Percentiles rank a stretch among this genome's conserved stretches.
phyloP scores from a whole-genome alignment of 2,888 invertebrate species.

The Trypoxylon attenuatum region DNA sequence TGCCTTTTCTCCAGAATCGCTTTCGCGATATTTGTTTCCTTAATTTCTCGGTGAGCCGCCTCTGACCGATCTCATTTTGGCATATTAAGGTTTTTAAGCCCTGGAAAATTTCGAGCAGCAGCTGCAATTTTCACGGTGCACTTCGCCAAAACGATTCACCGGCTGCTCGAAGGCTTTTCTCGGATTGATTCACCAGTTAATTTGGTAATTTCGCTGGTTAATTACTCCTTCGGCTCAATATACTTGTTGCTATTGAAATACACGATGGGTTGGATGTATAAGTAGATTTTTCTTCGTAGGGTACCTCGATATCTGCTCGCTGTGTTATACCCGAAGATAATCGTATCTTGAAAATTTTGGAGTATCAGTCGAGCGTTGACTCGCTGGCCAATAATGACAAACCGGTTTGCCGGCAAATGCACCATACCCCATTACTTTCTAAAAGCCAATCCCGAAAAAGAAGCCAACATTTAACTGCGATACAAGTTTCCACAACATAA shows the following conservation, averaged over 20 bases:
- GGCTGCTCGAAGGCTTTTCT: too few relatives aligned
- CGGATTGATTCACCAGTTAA: too few relatives aligned
- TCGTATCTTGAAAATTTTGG: slow-evolving; percentile 9
- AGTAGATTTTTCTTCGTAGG: background rate
- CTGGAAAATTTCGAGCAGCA: background rate
- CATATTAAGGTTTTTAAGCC: background rate
- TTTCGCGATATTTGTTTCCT: slow-evolving; percentile 61
- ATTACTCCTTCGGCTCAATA: background rate
- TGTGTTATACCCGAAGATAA: background rate
- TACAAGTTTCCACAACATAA: too few relatives aligned
- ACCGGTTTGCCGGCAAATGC: slow-evolving; percentile 49
- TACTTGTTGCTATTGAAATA: background rate
- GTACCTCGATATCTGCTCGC: background rate
- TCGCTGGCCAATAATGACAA: slow-evolving; percentile 33
- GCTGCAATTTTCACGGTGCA: background rate
- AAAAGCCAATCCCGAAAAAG: slow-evolving; percentile 32
- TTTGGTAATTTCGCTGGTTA: background rate
- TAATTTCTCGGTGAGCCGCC: slow-evolving; percentile 48
- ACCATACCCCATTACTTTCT: slow-evolving; percentile 38
- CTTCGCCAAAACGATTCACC: too few relatives aligned
- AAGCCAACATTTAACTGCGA: too few relatives aligned
- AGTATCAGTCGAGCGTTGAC: slow-evolving; percentile 35
- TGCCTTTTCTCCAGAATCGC: slow-evolving; percentile 70
- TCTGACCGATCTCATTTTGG: background rate
- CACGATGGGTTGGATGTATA: background rate